Percentiles rank a stretch among this genome's conserved stretches.
phyloP scores from a whole-genome alignment of 1,140 invertebrate species.

The Vollenhovia emeryi region DNA sequence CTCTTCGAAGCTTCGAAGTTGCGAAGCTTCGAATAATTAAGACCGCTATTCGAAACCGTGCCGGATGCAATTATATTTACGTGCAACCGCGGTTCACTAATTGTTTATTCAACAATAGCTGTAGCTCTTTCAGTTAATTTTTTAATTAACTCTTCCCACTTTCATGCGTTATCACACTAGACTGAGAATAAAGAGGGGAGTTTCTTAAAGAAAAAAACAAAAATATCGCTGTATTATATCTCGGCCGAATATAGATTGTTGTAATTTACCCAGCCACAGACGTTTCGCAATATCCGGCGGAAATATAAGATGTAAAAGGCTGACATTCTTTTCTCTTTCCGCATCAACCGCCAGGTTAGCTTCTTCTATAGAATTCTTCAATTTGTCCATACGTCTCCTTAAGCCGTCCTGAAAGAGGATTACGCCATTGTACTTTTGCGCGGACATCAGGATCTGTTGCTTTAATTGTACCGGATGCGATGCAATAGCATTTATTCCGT shows the following conservation, averaged over 20 bases:
- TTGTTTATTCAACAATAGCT: neutral
- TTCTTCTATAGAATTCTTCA: constrained; percentile 97
- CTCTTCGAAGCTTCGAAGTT: too few species aligned
- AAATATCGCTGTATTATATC: neutral
- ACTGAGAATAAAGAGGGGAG: neutral
- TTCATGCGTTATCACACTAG: neutral
- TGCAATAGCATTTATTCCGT: neutral
- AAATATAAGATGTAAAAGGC: constrained; percentile 97
- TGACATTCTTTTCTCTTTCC: constrained; percentile 98
- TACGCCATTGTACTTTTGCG: neutral
- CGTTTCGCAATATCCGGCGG: constrained; percentile 96
- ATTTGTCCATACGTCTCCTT: constrained; percentile 96
- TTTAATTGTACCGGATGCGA: constrained; percentile 11
- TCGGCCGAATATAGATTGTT: neutral
- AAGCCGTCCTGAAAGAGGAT: constrained; percentile 91
- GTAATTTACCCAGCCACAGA: constrained; percentile 93
- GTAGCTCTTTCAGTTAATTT: neutral
- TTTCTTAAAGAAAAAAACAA: neutral
- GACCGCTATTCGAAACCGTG: too few species aligned
- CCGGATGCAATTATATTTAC: neutral
- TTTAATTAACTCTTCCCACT: neutral
- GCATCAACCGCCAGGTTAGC: constrained; percentile 96
- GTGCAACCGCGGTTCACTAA: neutral
- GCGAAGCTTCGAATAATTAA: too few species aligned
- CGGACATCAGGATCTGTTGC: neutral